A percentile compares a stretch with the other conserved stretches of the same genome.
Conservation (phyloP, 2,113 vertebrate species). For the Scophthalmus maximus region DNA sequence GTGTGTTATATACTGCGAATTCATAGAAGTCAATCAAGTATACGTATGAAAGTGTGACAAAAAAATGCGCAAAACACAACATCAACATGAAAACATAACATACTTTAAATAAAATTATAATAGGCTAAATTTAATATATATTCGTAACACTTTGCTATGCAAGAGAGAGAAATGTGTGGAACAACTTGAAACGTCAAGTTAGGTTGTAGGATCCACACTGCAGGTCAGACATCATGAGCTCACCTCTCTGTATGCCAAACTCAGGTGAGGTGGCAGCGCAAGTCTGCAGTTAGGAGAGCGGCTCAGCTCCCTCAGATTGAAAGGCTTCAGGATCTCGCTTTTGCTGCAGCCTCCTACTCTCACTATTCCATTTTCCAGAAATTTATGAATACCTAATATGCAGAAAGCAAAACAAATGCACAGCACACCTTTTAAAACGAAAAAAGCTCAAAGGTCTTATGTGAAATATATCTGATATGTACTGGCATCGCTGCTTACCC, state of each 20-base stretch:
- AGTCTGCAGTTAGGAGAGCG: slow-evolving; percentile 59
- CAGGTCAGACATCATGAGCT: slow-evolving; percentile 13
- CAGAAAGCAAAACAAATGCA: slow-evolving; percentile 24
- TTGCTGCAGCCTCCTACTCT: slow-evolving; percentile 92
- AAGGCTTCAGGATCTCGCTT: slow-evolving; percentile 87
- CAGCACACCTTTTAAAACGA: neutral
- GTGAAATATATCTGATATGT: neutral
- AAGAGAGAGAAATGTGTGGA: neutral
- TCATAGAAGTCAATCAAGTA: no score
- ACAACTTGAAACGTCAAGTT: neutral
- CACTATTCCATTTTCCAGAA: slow-evolving; percentile 86
- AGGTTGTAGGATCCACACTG: neutral
- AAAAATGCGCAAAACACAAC: neutral
- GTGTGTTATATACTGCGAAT: neutral
- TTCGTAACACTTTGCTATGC: neutral
- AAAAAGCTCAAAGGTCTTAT: neutral
- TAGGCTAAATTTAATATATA: neutral
- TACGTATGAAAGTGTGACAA: no score
- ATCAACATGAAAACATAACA: neutral
- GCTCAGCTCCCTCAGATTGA: slow-evolving; percentile 87
- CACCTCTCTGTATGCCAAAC: slow-evolving; percentile 81
- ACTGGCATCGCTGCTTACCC: slow-evolving; percentile 79
- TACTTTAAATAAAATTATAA: neutral
- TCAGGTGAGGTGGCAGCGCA: slow-evolving; percentile 76
- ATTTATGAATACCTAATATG: slow-evolving; percentile 86